phyloP scores from a whole-genome alignment of 2,113 vertebrate species.

The Ceratotherium simum region DNA sequence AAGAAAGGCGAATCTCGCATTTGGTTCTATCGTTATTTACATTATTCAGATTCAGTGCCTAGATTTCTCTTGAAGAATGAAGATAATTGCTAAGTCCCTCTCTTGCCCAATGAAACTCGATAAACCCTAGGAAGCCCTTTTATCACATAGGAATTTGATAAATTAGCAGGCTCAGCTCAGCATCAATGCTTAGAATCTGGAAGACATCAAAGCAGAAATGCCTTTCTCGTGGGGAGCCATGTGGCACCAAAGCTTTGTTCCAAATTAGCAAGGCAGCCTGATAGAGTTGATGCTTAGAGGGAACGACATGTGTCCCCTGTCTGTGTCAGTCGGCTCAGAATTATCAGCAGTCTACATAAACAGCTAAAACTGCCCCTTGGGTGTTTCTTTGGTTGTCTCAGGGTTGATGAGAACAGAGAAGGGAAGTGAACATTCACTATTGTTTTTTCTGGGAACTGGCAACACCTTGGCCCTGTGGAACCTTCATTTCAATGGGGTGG shows the following conservation, averaged over 20 bases:
- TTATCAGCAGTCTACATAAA: not conserved
- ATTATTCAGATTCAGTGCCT: not conserved
- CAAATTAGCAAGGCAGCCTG: not conserved
- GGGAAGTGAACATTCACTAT: not conserved
- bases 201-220: constrained; percentile 8
- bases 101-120: not conserved
- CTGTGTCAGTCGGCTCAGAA: not conserved
- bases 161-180: not conserved
- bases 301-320: not conserved
- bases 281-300: not conserved
- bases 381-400: not conserved
- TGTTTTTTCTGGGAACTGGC: not conserved
- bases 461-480: not conserved
- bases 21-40: not conserved
- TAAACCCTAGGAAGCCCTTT: not conserved
- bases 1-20: not conserved
- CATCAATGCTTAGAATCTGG: not conserved
- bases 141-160: not conserved
- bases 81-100: not conserved
- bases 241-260: not conserved
- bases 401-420: not conserved
- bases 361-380: not conserved
- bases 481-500: not conserved
- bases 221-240: not conserved
- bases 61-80: not conserved